Percentiles rank a stretch among this genome's conserved stretches.
These are phyloP conservation scores for Galeruca laticollis DNA, from an alignment of 2,888 invertebrate species.

Conservation along the genomic window DNA sequence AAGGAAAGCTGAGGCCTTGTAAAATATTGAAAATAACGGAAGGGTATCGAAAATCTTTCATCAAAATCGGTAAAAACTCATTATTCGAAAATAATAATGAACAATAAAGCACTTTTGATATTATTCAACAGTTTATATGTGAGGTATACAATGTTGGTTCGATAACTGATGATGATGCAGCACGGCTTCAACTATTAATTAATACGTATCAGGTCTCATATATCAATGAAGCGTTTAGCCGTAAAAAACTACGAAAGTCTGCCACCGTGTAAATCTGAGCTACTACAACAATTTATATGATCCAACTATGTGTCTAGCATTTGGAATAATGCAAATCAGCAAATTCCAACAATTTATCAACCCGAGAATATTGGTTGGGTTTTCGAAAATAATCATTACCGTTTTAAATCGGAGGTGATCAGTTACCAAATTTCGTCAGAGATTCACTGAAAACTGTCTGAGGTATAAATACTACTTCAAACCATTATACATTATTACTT, in stretches of 20 bases:
- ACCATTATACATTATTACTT: too few species aligned
- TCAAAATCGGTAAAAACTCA: slow-evolving; percentile 34
- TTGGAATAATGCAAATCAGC: slow-evolving; percentile 28
- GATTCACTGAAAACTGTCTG: too few species aligned
- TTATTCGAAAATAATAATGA: slow-evolving; percentile 20
- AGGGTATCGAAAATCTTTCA: slow-evolving; percentile 38
- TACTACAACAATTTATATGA: slow-evolving; percentile 29
- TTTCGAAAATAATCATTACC: too few species aligned
- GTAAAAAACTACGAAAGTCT: slow-evolving; percentile 30
- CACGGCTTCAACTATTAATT: slow-evolving; percentile 33
- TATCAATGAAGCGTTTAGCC: slow-evolving; percentile 35
- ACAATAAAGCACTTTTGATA: too few species aligned
- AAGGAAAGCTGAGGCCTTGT: slow-evolving; percentile 32
- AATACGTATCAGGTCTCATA: slow-evolving; percentile 33
- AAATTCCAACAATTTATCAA: slow-evolving; percentile 23
- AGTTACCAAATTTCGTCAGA: too few species aligned
- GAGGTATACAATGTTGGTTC: too few species aligned
- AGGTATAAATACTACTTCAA: too few species aligned
- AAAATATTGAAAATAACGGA: slow-evolving; percentile 31
- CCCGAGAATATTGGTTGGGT: slow-evolving; percentile 23
- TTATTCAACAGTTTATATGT: too few species aligned
- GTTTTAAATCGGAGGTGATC: too few species aligned
- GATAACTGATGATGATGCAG: slow-evolving; percentile 48
- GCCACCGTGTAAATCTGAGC: slow-evolving; percentile 31
- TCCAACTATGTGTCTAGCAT: slow-evolving; percentile 29